Base-by-base conservation (phyloP, 2,113 vertebrate species). In the Pelecanus crispus region DNA sequence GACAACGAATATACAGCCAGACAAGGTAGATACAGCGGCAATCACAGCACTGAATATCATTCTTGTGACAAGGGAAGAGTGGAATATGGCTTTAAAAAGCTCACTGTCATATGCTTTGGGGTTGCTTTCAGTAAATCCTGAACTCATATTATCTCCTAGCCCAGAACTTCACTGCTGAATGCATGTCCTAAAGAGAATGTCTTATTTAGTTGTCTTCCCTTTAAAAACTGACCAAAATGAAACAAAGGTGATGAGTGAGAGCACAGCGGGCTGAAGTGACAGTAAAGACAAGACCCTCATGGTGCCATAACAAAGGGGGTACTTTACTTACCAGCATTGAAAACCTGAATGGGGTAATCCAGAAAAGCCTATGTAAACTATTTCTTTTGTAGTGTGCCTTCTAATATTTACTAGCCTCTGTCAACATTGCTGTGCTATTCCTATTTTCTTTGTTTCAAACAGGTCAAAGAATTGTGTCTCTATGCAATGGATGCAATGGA, bases 1-100 rank as follows among this genome's bases (percentile, higher is more conserved):
- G 99, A 99, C 97, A 99, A 99, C 2, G 99, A 99, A 71, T 99
- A 99, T 97, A 99, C 99, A 1, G 99, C 99, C 47, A 98, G 99
- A 84, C 99, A 99, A 99, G 99, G 99, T 99, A 96, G 79, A 86
- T 42, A 12, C 20, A 44, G 65, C 8, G 2, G 75, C 61, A 13
- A 1, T 6, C 10, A 2, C 28, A 58, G 79, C 29, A 24, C 70
- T 34, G 32, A 59, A 26, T 36, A 9, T 38, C 61, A 2, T 89
- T 68, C 59, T 19, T 71, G 26, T 67, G 70, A 62, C 49, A 44
- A 18, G 50, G 44, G 29, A 65, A 50, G 47, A 73, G 28, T 13
- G 25, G 52, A 62, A 74, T 3, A 0, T 44, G 19, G 47, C 32
- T 87, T 72, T 72, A 34, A 42, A 86, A 83, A 78, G 24, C 29